These are phyloP conservation scores for Rafetus swinhoei DNA, from an alignment of 2,113 vertebrate genomes.

Conservation along the genomic window DNA sequence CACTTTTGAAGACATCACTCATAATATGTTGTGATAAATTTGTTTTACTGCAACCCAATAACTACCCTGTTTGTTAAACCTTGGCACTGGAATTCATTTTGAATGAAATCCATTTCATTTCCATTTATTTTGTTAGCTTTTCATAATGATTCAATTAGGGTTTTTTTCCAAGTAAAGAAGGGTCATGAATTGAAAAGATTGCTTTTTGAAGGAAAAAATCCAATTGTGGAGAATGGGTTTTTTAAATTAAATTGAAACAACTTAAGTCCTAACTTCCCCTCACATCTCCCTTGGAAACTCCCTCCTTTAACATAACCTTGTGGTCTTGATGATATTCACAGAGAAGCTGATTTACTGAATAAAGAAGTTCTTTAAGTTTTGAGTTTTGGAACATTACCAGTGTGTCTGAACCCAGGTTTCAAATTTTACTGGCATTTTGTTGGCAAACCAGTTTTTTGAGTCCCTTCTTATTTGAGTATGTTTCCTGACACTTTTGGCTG, in stretches of 20 bases:
- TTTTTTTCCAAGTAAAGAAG: conserved; percentile 6
- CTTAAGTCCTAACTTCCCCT: conserved; percentile 61
- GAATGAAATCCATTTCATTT: conserved; percentile 6
- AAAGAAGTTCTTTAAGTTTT: conserved; percentile 81
- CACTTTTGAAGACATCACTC: not conserved
- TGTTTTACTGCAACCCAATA: conserved; percentile 3
- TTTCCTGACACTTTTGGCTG: conserved; percentile 80
- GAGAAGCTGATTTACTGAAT: conserved; percentile 81
- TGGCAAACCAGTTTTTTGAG: conserved; percentile 77
- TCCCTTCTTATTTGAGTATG: conserved; percentile 73
- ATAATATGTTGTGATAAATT: conserved; percentile 32
- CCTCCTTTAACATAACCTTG: conserved; percentile 65
- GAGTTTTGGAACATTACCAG: conserved; percentile 77
- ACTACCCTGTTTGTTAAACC: not conserved
- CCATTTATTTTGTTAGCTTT: conserved; percentile 3
- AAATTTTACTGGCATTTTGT: conserved; percentile 82
- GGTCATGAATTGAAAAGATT: conserved; percentile 32
- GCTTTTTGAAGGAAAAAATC: conserved; percentile 43
- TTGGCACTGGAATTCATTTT: not conserved
- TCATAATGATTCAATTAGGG: not conserved
- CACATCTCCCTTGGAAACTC: conserved; percentile 71
- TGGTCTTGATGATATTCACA: conserved; percentile 80
- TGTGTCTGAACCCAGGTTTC: conserved; percentile 78
- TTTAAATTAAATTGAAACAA: conserved; percentile 64
- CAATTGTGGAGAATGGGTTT: conserved; percentile 70